A percentile compares a stretch with the other conserved stretches of the same genome.
These are phyloP conservation scores for Saguinus midas DNA, from an alignment of 2,113 vertebrate genomes.

Conservation along the genomic window DNA sequence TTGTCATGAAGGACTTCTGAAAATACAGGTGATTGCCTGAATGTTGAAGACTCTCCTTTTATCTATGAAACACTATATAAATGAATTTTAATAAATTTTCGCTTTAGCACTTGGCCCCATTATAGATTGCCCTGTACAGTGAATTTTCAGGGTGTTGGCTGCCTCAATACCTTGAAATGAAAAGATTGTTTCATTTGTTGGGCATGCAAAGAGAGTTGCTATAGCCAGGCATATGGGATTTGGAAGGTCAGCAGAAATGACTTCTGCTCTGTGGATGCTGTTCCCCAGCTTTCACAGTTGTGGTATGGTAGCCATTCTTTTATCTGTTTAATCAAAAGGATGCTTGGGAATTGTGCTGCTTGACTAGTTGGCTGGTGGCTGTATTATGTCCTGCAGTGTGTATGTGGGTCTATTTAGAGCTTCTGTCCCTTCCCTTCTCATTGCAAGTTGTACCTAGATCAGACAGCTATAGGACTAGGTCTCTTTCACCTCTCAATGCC, in stretches of 20 bases:
- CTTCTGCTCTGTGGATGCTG: background rate
- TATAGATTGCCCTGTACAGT: background rate
- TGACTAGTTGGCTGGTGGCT: background rate
- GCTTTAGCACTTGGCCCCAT: slow-evolving; percentile 70
- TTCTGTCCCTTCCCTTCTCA: background rate
- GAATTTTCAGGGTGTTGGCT: background rate
- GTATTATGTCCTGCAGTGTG: background rate
- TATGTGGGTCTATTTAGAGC: background rate
- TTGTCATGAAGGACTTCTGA: slow-evolving; percentile 54
- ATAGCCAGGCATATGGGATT: background rate
- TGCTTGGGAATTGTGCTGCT: background rate
- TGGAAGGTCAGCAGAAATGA: background rate
- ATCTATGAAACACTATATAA: slow-evolving; percentile 76
- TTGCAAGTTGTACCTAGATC: background rate
- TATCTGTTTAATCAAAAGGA: background rate
- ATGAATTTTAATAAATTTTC: slow-evolving; percentile 84
- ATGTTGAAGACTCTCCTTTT: slow-evolving; percentile 48
- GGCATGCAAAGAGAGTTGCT: background rate
- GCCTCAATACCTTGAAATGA: background rate
- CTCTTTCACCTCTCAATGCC: background rate
- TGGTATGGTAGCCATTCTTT: background rate
- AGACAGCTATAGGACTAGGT: background rate
- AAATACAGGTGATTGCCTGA: slow-evolving; percentile 51
- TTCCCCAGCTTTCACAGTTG: background rate
- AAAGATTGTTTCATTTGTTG: background rate